Evolutionary conservation across 2,888 invertebrate genomes (phyloP).

Genomic region (Pollenia griseotomentosa): DNA sequence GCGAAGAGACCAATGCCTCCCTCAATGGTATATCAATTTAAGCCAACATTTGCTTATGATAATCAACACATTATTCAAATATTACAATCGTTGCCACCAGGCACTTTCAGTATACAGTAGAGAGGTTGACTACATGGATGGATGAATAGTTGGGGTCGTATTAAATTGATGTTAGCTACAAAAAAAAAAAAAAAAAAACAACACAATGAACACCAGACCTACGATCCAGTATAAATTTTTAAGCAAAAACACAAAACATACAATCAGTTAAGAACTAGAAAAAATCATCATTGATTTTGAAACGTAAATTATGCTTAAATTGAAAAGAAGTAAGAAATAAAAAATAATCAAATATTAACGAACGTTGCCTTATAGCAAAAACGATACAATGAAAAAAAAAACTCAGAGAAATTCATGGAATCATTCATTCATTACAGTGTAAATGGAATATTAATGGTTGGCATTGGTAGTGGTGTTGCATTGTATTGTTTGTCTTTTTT

Average conservation of each 20-base stretch:
- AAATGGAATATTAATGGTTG: too few species aligned
- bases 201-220: neutral
- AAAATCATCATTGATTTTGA: neutral
- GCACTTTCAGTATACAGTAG: neutral
- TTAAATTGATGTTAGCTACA: conserved; percentile 27
- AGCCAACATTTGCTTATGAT: conserved; percentile 47
- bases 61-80: conserved; percentile 63
- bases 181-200: neutral
- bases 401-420: too few species aligned
- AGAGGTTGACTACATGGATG: neutral
- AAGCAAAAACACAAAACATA: neutral
- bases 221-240: neutral
- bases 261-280: neutral
- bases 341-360: conserved; percentile 41
- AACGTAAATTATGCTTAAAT: conserved; percentile 53
- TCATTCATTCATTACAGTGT: too few species aligned
- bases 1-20: neutral
- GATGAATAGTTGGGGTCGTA: neutral
- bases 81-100: conserved; percentile 24
- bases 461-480: too few species aligned
- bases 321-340: conserved; percentile 19
- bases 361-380: conserved; percentile 9
- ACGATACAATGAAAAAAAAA: neutral
- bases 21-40: conserved; percentile 33
- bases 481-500: too few species aligned